Base-by-base conservation (phyloP, 2,888 invertebrate genomes). In the Clivina fossor region DNA sequence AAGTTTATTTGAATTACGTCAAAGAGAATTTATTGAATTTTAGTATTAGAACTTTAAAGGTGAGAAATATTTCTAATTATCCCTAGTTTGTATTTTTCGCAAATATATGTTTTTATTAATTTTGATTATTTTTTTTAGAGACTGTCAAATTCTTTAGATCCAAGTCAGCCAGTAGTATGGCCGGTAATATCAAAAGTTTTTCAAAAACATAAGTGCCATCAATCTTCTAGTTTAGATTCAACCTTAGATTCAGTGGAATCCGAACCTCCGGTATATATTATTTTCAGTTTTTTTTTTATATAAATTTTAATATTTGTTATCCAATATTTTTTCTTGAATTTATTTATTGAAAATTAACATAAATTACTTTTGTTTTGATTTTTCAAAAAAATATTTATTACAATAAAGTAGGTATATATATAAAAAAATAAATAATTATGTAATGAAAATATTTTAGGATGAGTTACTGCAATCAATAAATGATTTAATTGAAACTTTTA, bases 31-130 rank as follows among this genome's bases (percentile, higher is more conserved):
- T 81, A 47, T 68, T 75, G 28, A 69, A 74, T 32, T 77, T 82
- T 56, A 80, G 80, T 64, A 75, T 75, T 13, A 73, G 71, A 49
- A 73, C 81, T 63, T 71, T 83, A 49, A 80, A 81, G 76, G 83
- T 83, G 69, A 66, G 57, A 59, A 15, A 30, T 9, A 24, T 40
- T 13, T n/a, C n/a, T n/a, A n/a, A n/a, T n/a, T 37, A n/a, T 37
- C 15, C 15, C 8, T 46, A n/a, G n/a, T n/a, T n/a, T n/a, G n/a
- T n/a, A n/a, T n/a, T n/a, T n/a, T 7, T 15, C n/a, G 18, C 13
- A 11, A 40, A 28, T 24, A n/a, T n/a, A n/a, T n/a, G n/a, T n/a
- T 35, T n/a, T n/a, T n/a, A 13, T 18, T 19, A 40, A 40, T 18
- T 13, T 16, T 16, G 18, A 40, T 7, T 40, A 9, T 40, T 26